phyloP scores from a whole-genome alignment of 2,113 vertebrate genomes.

The Dunckerocampus dactyliophorus region DNA sequence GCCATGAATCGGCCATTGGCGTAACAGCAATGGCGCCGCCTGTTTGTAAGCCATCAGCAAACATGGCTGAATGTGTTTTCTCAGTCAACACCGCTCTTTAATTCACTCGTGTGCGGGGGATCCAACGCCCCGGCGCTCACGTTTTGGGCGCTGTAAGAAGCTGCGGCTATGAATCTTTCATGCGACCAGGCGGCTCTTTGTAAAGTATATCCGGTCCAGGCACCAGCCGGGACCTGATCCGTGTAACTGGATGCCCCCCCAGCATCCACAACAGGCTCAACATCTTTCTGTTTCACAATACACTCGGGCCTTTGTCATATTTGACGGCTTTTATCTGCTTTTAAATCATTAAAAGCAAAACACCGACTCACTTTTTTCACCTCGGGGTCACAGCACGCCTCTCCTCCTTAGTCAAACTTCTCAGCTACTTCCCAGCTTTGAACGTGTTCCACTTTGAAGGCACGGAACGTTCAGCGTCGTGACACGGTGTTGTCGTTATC shows the following conservation, averaged over 20 bases:
- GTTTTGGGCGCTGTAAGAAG: neutral
- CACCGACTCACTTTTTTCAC: neutral
- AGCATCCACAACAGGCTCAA: too few species aligned
- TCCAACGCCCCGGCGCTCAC: neutral
- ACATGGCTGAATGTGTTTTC: conserved; percentile 40
- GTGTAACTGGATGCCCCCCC: too few species aligned
- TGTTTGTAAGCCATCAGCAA: conserved; percentile 35
- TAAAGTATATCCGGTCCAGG: conserved; percentile 42
- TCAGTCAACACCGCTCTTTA: conserved; percentile 34
- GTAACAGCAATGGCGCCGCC: neutral
- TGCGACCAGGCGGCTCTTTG: conserved; percentile 7
- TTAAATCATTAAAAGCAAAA: conserved; percentile 13
- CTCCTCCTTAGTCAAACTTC: conserved; percentile 9
- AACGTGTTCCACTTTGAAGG: neutral
- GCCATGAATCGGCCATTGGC: conserved; percentile 43
- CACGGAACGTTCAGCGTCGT: neutral
- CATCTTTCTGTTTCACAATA: too few species aligned
- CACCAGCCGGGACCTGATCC: conserved; percentile 34
- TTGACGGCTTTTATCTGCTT: conserved; percentile 20
- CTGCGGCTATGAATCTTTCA: conserved; percentile 20
- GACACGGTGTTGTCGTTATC: too few species aligned
- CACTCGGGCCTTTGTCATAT: too few species aligned
- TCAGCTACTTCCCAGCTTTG: conserved; percentile 5
- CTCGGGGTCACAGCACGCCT: too few species aligned
- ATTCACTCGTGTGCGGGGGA: neutral